Base-by-base conservation (phyloP, 2,797 vertebrate species). In the Catostomus latipinnis region DNA sequence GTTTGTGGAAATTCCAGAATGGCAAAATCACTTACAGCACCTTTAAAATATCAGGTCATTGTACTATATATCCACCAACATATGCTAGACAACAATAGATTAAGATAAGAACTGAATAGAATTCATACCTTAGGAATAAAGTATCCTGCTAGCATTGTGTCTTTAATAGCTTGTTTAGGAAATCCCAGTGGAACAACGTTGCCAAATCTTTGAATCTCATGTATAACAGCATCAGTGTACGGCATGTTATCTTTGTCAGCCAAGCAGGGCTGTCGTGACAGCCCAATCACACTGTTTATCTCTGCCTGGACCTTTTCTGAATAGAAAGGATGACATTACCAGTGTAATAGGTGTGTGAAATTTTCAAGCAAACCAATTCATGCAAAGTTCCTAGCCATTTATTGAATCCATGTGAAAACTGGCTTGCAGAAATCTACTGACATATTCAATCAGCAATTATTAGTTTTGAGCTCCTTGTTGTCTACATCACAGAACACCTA, bases 141-240 rank as follows among this genome's bases (percentile, higher is more conserved):
- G 83, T 86, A 93, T 1, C 88, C 88, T 7, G 77, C 85, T 11
- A 94, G 0, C 0, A 4, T 72, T 0, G 88, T 78, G 0, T 93
- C 92, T 2, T 9, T 80, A 0, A 0, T 0, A 0, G 91, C 56
- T 78, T 81, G 4, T 48, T 92, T 88, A 12, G 92, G 89, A 0
- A 62, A 71, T 0, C 65, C 89, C 3, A 92, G 22, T 1, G 93
- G 93, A 0, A 90, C 0, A 0, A 94, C 87, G 11, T 92, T 91
- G 9, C 87, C 48, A 75, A 88, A 90, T 79, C 94, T 91, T 79
- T 92, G 94, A 48, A 91, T 87, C 62, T 95, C 94, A 0, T 94
- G 92, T 82, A 94, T 74, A 45, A 92, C 91, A 0, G 93, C 92
- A 0, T 94, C 90, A 81, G 92, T 93, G 71, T 93, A 94, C 45